Evolutionary conservation across 2,797 vertebrate genomes (phyloP).

Genomic region (Hydrocynus forskahlii): DNA sequence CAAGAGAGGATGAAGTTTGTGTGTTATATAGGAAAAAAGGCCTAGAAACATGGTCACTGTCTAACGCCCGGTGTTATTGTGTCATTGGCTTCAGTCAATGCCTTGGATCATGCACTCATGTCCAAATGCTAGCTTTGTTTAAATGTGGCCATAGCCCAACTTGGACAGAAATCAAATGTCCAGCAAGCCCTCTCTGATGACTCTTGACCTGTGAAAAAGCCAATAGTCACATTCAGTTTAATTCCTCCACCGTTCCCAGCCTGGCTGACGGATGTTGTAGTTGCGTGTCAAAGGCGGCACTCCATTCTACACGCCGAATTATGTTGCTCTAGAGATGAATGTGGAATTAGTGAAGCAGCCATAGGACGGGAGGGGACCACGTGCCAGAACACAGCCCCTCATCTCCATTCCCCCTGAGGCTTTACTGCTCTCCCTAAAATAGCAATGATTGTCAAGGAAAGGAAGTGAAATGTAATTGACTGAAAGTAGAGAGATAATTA

Average conservation of each 20-base stretch:
- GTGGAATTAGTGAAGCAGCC: constrained; percentile 40
- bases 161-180: background rate
- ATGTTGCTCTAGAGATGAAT: constrained; percentile 42
- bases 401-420: constrained; percentile 70
- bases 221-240: constrained; percentile 18
- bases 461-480: constrained; percentile 85
- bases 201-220: constrained; percentile 22
- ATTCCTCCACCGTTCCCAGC: constrained; percentile 4
- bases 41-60: constrained; percentile 1
- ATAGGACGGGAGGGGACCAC: constrained; percentile 41
- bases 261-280: constrained; percentile 4
- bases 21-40: constrained; percentile 55
- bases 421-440: constrained; percentile 79
- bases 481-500: constrained; percentile 84
- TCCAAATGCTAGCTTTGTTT: constrained; percentile 12
- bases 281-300: background rate
- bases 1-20: constrained; percentile 55
- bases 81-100: background rate
- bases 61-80: background rate
- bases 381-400: constrained; percentile 66
- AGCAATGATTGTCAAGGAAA: constrained; percentile 82
- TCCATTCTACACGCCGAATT: constrained; percentile 2
- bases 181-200: background rate
- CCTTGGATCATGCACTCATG: background rate
- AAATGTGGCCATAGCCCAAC: background rate